Evolutionary conservation across 2,113 vertebrate genomes (phyloP).

Genomic region (Chaetura pelagica): DNA sequence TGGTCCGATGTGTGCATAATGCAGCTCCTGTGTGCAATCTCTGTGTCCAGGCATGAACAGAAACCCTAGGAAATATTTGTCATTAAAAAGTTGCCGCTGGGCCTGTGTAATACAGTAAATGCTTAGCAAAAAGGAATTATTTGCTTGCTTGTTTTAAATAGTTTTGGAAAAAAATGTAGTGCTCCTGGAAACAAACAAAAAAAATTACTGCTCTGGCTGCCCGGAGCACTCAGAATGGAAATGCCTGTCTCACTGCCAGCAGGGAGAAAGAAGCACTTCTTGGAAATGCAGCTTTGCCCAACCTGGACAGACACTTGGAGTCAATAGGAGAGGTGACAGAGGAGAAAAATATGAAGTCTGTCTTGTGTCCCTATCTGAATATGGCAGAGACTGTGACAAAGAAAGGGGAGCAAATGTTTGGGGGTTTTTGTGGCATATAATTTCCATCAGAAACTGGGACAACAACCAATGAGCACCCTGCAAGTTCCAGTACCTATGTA

Average conservation of each 20-base stretch:
- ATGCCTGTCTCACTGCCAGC: rapidly evolving
- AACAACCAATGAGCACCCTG: background rate
- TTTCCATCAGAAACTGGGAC: background rate
- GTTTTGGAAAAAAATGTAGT: background rate
- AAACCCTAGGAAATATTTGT: background rate
- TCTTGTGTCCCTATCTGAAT: background rate
- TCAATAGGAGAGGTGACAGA: background rate
- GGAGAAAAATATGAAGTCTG: background rate
- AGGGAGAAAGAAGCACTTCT: background rate
- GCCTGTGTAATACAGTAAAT: background rate
- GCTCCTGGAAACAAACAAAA: background rate
- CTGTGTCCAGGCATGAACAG: background rate
- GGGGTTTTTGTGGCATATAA: background rate
- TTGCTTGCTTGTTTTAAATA: slow-evolving; percentile 7
- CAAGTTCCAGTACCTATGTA: background rate
- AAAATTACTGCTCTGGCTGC: background rate
- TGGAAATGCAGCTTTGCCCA: background rate
- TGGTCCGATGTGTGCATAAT: background rate
- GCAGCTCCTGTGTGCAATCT: background rate
- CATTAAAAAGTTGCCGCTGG: background rate
- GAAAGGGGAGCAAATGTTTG: background rate
- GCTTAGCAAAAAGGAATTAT: background rate
- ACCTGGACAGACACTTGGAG: background rate
- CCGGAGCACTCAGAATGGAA: background rate
- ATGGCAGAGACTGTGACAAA: background rate